Evolutionary conservation across 2,888 invertebrate genomes (phyloP), one percentile per base, ranked within the genome.

Genomic region (Tyria jacobaeae): DNA sequence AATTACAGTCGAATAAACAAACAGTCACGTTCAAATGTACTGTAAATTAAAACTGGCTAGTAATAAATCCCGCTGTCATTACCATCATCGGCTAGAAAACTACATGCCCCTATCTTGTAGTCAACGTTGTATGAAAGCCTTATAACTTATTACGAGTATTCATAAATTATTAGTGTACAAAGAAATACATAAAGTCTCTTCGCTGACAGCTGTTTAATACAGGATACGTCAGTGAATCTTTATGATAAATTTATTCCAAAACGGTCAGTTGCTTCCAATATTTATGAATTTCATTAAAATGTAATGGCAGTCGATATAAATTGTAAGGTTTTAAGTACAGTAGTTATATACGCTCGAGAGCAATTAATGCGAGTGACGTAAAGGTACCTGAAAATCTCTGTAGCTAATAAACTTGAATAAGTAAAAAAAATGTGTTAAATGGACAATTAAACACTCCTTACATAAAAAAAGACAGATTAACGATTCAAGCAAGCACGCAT

Each of bases 241-340:
- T 58, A 52, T 52, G 58, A 25, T 58, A 58, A 51, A 44, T 58
- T 10, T 51, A 41, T 58, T 50, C 41, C 24, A n/a, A 41, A n/a
- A n/a, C 35, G 37, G n/a, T 25, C 4, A 25, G n/a, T 15, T 50
- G 17, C 27, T 0, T 27, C 7, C 37, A 39, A 15, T 49, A 49
- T 39, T 57, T 57, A 39, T 57, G 50, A 4, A 31, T 57, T 47
- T 31, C 21, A 37, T 50, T 57, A 44, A 27, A 44, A 54, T 21
- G 27, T 41, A 31, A 34, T 24, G 14, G 17, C 17, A 39, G 25
- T 1, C n/a, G 25, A 25, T n/a, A n/a, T 15, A 17, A 52, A 31
- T 34, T 21, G 34, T 17, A 50, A 50, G 17, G 5, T 34, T 6
- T 34, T 9, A 24, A 31, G 21, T 21, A 4, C 7, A 34, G 37